Evolutionary conservation across 2,113 vertebrate genomes (phyloP), one percentile per base, ranked within the genome.

Genomic region (Spea bombifrons): DNA sequence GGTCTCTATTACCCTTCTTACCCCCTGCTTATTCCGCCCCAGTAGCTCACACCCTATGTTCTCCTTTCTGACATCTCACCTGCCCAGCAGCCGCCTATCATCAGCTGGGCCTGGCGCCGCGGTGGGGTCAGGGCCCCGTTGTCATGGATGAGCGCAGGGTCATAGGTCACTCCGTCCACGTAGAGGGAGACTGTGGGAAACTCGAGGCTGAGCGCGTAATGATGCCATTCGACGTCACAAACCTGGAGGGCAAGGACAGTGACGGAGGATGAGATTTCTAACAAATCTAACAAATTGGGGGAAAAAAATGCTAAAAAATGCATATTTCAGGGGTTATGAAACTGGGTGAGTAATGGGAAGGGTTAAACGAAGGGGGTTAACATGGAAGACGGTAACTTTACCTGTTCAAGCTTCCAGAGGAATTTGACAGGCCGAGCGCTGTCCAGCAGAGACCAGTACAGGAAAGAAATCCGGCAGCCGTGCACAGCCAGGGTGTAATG

Each of bases 401-500:
- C 97, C 97, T 99, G 97, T 83, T 99, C 97, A 81, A 98, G 89
- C 88, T 99, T 99, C 97, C 97, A 99, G 79, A 98, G 92, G 88
- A 99, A 99, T 86, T 99, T 98, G 86, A 98, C 96, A 0, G 97
- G 97, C 45, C 95, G 94, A 0, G 96, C 94, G 0, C 95, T 94
- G 3, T 96, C 94, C 68, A 98, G 92, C 75, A 99, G 87, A 0
- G 97, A 95, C 97, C 97, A 98, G 86, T 97, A 98, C 83, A 98
- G 96, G 81, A 99, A 96, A 73, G 96, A 93, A 48, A 99, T 95
- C 46, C 97, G 93, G 84, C 96, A 98, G 88, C 97, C 96, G 0
- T 99, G 97, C 79, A 98, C 96, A 0, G 95, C 90, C 82, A 99
- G 90, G 0, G 97, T 94, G 83, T 98, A 98, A 91, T 97, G 96